Conservation (phyloP, 2,888 invertebrate species). For the Gari tellinella region DNA sequence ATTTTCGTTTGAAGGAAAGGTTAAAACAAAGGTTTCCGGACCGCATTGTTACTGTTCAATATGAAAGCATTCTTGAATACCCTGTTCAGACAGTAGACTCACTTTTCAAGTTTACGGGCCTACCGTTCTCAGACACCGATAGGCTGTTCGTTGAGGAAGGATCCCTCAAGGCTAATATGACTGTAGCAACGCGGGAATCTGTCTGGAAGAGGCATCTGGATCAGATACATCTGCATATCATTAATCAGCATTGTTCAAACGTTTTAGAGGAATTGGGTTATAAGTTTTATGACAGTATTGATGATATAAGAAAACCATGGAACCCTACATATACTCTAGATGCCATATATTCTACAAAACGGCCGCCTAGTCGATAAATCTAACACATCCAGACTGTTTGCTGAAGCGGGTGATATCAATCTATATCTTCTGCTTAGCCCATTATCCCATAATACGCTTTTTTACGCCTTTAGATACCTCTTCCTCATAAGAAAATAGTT, state of each 20-base stretch:
- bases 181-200: not conserved
- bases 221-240: constrained; percentile 8
- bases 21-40: constrained; percentile 18
- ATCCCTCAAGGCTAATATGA: constrained; percentile 3
- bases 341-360: too few relatives aligned
- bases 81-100: constrained; percentile 3
- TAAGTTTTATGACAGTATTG: constrained; percentile 3
- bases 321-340: constrained; percentile 7
- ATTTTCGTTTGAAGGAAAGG: constrained; percentile 18
- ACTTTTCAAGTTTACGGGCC: constrained; percentile 29
- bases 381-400: too few relatives aligned
- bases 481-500: too few relatives aligned
- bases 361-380: too few relatives aligned
- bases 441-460: too few relatives aligned
- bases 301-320: constrained; percentile 22
- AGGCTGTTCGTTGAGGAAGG: constrained; percentile 15
- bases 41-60: constrained; percentile 27
- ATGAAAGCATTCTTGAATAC: constrained; percentile 38
- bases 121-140: constrained; percentile 14
- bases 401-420: too few relatives aligned
- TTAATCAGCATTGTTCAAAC: constrained; percentile 16
- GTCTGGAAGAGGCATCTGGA: constrained; percentile 37
- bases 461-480: too few relatives aligned
- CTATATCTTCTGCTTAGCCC: too few relatives aligned
- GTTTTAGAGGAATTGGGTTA: constrained; percentile 31